Evolutionary conservation across 2,797 vertebrate genomes (phyloP).

Genomic region (Lepilemur septentrionalis): DNA sequence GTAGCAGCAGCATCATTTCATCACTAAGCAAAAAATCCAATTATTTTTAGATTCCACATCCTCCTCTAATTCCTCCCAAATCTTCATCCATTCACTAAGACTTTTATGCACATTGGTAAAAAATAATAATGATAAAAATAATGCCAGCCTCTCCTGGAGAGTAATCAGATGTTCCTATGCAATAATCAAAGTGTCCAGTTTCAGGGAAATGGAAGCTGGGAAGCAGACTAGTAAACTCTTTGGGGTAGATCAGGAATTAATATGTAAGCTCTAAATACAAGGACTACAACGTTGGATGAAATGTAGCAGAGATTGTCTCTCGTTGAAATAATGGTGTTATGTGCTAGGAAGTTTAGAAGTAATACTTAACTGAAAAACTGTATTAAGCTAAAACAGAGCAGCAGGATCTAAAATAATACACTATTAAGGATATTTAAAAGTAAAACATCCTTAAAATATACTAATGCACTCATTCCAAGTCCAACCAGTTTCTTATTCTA

Average conservation of each 20-base stretch:
- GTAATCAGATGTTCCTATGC: not conserved
- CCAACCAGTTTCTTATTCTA: slow-evolving; percentile 49
- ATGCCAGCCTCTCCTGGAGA: not conserved
- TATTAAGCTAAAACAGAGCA: not conserved
- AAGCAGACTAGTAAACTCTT: not conserved
- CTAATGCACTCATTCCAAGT: slow-evolving; percentile 25
- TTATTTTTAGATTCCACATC: not conserved
- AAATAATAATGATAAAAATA: not conserved
- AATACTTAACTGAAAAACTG: not conserved
- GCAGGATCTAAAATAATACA: not conserved
- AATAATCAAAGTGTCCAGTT: not conserved
- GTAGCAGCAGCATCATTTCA: not conserved
- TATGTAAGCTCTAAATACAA: not conserved
- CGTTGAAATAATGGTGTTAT: not conserved
- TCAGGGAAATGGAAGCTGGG: not conserved
- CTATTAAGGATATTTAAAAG: not conserved
- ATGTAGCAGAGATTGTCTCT: not conserved
- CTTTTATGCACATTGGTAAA: not conserved
- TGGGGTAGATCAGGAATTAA: not conserved
- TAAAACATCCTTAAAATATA: slow-evolving; percentile 15
- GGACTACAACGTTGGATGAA: not conserved
- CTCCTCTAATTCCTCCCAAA: not conserved
- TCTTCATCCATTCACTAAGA: not conserved
- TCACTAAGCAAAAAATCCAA: slow-evolving; percentile 26
- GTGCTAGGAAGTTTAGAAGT: not conserved